Percentiles rank a stretch among this genome's conserved stretches.
These are phyloP conservation scores for Lydus trimaculatus DNA, from an alignment of 2,888 invertebrate species.

Conservation along the genomic window DNA sequence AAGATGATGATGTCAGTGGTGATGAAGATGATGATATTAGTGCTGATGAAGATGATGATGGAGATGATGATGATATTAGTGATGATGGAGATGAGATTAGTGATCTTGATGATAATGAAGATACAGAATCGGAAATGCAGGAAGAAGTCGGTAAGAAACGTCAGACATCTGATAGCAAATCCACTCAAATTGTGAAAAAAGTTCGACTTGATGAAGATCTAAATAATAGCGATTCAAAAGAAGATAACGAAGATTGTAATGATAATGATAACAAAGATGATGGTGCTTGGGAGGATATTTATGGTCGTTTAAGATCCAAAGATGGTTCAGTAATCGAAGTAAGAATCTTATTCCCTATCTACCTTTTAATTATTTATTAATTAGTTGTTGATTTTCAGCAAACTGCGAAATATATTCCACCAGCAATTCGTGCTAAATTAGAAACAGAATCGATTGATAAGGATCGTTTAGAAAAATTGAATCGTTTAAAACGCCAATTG, in stretches of 20 bases:
- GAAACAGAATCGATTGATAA: constrained; percentile 56
- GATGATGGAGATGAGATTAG: constrained; percentile 35
- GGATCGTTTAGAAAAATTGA: constrained; percentile 63
- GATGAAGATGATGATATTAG: constrained; percentile 35
- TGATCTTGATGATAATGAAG: constrained; percentile 40
- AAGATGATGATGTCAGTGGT: constrained; percentile 32
- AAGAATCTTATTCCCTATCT: constrained; percentile 34
- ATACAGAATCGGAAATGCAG: constrained; percentile 12
- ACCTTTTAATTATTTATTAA: neutral
- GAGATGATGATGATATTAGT: constrained; percentile 32
- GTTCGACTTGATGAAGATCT: constrained; percentile 26
- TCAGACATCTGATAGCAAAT: constrained; percentile 26
- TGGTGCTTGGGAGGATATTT: constrained; percentile 86
- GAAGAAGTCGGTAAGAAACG: constrained; percentile 36
- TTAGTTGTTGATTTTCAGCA: constrained; percentile 27
- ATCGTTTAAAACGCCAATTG: constrained; percentile 77
- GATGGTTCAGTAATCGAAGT: constrained; percentile 80
- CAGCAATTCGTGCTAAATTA: constrained; percentile 73
- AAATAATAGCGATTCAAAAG: constrained; percentile 29
- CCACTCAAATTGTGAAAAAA: constrained; percentile 29
- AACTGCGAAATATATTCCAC: constrained; percentile 76
- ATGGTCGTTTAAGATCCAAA: constrained; percentile 83
- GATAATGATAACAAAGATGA: constrained; percentile 11
- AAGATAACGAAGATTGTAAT: constrained; percentile 1
- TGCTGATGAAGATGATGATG: constrained; percentile 39